Conservation (phyloP, 1,140 invertebrate genomes). For the Drosophila auraria region DNA sequence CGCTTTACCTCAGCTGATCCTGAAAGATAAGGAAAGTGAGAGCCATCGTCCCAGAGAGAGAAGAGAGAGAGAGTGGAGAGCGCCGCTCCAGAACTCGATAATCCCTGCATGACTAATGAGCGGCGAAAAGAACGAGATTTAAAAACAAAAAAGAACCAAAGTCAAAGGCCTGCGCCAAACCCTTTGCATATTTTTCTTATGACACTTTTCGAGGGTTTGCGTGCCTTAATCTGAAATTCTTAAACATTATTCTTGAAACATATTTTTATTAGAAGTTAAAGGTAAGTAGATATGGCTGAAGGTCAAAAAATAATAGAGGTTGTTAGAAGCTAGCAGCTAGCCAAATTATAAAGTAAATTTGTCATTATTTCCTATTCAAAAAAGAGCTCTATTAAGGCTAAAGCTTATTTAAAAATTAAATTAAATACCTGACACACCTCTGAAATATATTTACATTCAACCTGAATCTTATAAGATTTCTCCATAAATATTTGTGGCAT, state of each 20-base stretch:
- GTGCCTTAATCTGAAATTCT: not conserved
- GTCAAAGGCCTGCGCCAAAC: conserved; percentile 37
- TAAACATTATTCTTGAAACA: not conserved
- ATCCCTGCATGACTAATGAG: conserved; percentile 45
- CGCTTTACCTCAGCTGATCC: conserved; percentile 25
- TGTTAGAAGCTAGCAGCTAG: not conserved
- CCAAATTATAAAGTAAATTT: too few species aligned
- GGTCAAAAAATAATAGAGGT: not conserved
- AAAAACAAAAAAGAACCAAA: conserved; percentile 24
- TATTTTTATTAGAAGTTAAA: not conserved
- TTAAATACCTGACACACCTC: not conserved
- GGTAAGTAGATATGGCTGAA: not conserved
- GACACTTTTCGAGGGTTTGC: conserved; percentile 13
- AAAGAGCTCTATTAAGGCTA: too few species aligned
- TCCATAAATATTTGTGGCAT: conserved; percentile 1
- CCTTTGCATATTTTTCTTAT: conserved; percentile 43
- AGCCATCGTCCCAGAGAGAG: not conserved
- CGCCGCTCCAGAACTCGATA: conserved; percentile 20
- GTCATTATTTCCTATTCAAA: too few species aligned
- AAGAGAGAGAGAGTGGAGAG: conserved; percentile 3
- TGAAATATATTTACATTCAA: not conserved
- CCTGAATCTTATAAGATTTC: not conserved
- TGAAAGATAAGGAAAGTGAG: conserved; percentile 32
- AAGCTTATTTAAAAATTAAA: not conserved
- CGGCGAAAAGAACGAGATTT: not conserved